Conservation (phyloP, 2,113 vertebrate genomes). For the Heptranchias perlo region DNA sequence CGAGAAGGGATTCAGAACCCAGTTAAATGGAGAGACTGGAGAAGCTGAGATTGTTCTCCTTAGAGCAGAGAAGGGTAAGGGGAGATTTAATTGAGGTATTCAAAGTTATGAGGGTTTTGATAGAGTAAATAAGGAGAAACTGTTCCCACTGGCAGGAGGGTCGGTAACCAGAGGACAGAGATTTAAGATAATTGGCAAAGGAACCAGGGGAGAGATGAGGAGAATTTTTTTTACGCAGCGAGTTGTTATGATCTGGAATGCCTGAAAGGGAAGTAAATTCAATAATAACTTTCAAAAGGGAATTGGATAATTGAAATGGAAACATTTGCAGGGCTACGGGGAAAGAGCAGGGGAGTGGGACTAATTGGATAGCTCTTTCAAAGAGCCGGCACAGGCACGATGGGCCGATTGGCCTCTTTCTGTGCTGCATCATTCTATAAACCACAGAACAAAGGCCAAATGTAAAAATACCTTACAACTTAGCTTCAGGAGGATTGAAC, state of each 20-base stretch:
- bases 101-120: background rate
- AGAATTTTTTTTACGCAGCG: background rate
- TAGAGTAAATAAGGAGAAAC: background rate
- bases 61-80: background rate
- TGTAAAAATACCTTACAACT: background rate
- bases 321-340: background rate
- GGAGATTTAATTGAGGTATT: background rate
- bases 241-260: background rate
- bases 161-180: background rate
- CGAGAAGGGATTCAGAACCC: background rate
- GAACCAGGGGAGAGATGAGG: background rate
- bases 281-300: background rate
- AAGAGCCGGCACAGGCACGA: background rate
- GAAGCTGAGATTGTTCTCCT: background rate
- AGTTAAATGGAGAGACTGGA: background rate
- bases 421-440: background rate
- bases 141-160: background rate
- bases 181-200: background rate
- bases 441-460: background rate
- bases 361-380: background rate
- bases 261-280: background rate
- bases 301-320: background rate
- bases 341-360: background rate
- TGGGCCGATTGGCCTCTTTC: background rate
- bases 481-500: background rate